Evolutionary conservation across 2,888 invertebrate genomes (phyloP), one percentile per base, ranked within the genome.

Genomic region (Dermolepida albohirtum): DNA sequence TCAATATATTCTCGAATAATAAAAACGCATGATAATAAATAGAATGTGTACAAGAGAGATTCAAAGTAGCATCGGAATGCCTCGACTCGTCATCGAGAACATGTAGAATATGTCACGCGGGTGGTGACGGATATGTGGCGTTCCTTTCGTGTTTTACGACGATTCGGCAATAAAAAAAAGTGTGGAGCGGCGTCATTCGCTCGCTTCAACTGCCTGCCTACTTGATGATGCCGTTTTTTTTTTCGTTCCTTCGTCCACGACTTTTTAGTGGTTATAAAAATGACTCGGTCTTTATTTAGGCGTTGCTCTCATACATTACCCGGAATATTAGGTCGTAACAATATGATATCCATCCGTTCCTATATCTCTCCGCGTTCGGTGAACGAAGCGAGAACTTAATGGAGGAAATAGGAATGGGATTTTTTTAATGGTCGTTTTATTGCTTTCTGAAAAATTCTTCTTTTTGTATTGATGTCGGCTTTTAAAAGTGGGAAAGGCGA

Each of bases 191-290:
- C 54, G 40, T 39, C 54, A 54, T 54, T 54, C 54, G 54, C 54
- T 17, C 40, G 54, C 54, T 54, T 54, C 40, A 40, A 12, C 54
- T 17, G 54, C 54, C 54, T 16, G 54, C 54, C 54, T 54, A 54
- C 54, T 54, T 54, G 40, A 54, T 54, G 54, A 54, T 54, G 54
- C 54, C 54, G 54, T 54, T 54, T 54, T 54, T 54, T 52, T n/a
- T 49, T 16, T 10, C 34, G 29, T 34, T 34, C 14, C 43, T 12
- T 29, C 59, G 47, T 34, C 34, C 59, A 34, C 47, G 59, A 62
- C 47, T 62, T 62, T 62, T 62, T 47, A 47, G 59, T 47, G 59
- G 59, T 47, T 62, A 62, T 47, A 62, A 62, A 62, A 62, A 47
- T 47, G 59, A 47, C 44, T 47, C 59, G 44, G 59, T 47, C 59